phyloP scores from a whole-genome alignment of 1,140 invertebrate genomes.

The Drosophila repletoides region DNA sequence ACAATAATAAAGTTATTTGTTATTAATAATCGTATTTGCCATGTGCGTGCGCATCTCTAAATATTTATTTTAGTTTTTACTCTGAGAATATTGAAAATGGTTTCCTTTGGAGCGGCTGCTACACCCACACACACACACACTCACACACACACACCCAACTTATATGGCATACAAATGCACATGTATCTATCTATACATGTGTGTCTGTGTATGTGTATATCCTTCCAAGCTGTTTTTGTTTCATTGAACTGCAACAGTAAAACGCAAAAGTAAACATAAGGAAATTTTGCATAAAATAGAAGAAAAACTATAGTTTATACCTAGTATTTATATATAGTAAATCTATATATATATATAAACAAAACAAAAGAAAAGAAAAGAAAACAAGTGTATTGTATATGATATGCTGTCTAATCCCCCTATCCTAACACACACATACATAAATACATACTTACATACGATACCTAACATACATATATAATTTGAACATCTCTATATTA shows the following conservation, averaged over 20 bases:
- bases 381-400: conserved; percentile 71
- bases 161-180: conserved; percentile 9
- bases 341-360: too few relatives aligned
- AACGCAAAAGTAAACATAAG: conserved; percentile 12
- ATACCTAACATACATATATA: conserved; percentile 63
- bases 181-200: conserved; percentile 11
- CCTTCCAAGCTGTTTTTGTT: conserved; percentile 77
- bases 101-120: conserved; percentile 44
- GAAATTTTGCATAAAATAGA: conserved; percentile 23
- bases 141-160: conserved; percentile 17
- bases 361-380: too few relatives aligned
- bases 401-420: conserved; percentile 75
- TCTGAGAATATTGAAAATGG: conserved; percentile 40
- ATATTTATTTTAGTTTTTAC: conserved; percentile 42
- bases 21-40: conserved; percentile 70
- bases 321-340: conserved; percentile 72
- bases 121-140: conserved; percentile 5
- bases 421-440: conserved; percentile 56
- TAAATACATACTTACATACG: conserved; percentile 33
- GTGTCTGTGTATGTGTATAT: conserved; percentile 53
- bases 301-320: conserved; percentile 68
- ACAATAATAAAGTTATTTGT: conserved; percentile 67
- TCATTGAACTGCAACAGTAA: conserved; percentile 58
- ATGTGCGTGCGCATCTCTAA: conserved; percentile 60
- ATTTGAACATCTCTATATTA: conserved; percentile 76